phyloP scores from a whole-genome alignment of 2,888 invertebrate genomes.

The Parnassius smintheus region DNA sequence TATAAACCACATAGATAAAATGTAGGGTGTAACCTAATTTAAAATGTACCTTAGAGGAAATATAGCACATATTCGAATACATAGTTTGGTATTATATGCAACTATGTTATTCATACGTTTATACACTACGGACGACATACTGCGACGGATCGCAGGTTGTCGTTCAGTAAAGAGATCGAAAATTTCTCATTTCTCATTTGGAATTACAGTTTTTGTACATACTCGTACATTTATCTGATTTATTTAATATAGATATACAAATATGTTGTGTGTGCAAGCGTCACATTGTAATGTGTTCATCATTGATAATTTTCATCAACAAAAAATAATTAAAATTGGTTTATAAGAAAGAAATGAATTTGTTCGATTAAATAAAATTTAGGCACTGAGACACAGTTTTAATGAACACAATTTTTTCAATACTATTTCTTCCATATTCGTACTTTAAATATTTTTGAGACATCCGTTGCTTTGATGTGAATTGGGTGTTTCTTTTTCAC shows the following conservation, averaged over 20 bases:
- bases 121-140: background rate
- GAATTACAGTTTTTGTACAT: background rate
- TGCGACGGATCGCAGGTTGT: background rate
- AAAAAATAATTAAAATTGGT: too few relatives aligned
- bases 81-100: slow-evolving; percentile 12
- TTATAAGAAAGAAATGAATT: too few relatives aligned
- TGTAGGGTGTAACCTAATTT: slow-evolving; percentile 30
- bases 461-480: too few relatives aligned
- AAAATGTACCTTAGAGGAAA: slow-evolving; percentile 30
- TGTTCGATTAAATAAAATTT: too few relatives aligned
- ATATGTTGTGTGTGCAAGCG: background rate
- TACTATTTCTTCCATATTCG: too few relatives aligned
- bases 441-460: too few relatives aligned
- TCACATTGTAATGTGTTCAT: too few relatives aligned
- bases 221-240: background rate
- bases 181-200: slow-evolving; percentile 20
- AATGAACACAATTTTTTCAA: too few relatives aligned
- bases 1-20: slow-evolving; percentile 25
- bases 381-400: too few relatives aligned
- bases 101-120: slow-evolving; percentile 15
- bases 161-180: slow-evolving; percentile 31
- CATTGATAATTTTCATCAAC: too few relatives aligned
- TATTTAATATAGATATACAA: background rate
- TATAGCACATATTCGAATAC: slow-evolving; percentile 31
- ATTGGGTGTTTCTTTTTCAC: too few relatives aligned